Base-by-base conservation (phyloP, 2,113 vertebrate species). In the Lepidothrix coronata region DNA sequence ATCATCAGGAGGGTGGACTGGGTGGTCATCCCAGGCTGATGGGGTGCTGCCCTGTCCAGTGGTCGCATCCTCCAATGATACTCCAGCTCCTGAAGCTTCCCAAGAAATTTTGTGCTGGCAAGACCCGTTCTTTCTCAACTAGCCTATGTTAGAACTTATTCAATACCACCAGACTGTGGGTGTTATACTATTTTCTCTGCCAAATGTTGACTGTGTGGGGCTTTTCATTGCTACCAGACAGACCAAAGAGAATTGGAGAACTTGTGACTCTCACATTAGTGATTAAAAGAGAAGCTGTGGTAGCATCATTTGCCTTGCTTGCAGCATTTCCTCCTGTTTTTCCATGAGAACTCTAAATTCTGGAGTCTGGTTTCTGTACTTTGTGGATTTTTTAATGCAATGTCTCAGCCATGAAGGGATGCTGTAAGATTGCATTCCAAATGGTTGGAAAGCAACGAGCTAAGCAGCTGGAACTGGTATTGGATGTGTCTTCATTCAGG, bases 201-300 rank as follows among this genome's bases (percentile, higher is more conserved):
- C 80, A 82, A 57, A 23, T 72, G 61, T 9, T 62, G 65, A 39
- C 70, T 61, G 14, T 8, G 6, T 46, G 73, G 80, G 85, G 37
- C 41, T 88, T 94, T 87, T 81, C 88, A 28, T 46, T 84, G 41
- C 57, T 75, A 61, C 49, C 37, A 89, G 80, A 72, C 68, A 87
- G 57, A 78, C n/a, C 12, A 65, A 80, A 91, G 57, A 78, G 48
- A 88, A 52, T 28, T 89, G 49, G 20, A 86, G 48, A 91, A 93
- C 52, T 46, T 75, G 61, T 81, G 76, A 57, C 39, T 62, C 28
- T 90, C 9, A 3, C 49, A 25, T 1, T 66, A 62, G 27, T 4
- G 1, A 44, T 79, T 46, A 77, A 93, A 88, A 65, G 19, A 76
- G 70, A 92, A 85, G 66, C 37, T 0, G 1, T 54, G 70, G 80